Conservation (phyloP, 2,797 vertebrate genomes). For the Micromesistius poutassou region DNA sequence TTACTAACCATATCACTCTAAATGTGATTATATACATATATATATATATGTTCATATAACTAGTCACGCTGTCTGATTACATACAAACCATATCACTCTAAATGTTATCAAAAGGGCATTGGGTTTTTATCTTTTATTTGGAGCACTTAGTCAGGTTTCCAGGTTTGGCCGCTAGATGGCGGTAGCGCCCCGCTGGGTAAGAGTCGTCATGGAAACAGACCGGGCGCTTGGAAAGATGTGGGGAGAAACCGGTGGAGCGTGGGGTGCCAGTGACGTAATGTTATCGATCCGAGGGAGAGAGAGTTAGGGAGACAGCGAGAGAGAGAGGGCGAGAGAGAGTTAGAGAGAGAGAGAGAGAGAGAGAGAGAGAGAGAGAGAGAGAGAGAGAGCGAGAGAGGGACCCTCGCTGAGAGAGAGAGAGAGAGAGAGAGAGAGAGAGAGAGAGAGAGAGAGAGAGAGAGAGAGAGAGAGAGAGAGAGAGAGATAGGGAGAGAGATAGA, state of each 20-base stretch:
- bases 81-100: not conserved
- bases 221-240: conserved; percentile 62
- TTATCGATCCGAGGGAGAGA: conserved; percentile 49
- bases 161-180: conserved; percentile 53
- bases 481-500: not conserved
- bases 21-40: no score
- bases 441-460: no score
- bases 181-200: conserved; percentile 7
- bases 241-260: conserved; percentile 42
- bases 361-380: not conserved
- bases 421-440: not conserved
- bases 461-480: no score
- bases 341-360: not conserved
- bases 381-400: not conserved
- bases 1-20: not conserved
- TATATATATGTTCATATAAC: not conserved
- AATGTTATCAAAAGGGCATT: no score
- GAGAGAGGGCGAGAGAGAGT: no score
- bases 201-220: conserved; percentile 77
- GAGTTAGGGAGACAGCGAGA: conserved; percentile 9
- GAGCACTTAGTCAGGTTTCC: not conserved
- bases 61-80: not conserved
- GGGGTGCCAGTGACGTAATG: conserved; percentile 70
- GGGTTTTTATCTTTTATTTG: not conserved
- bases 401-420: not conserved